Evolutionary conservation across 2,888 invertebrate species (phyloP).

Genomic region (Epiperipatus broadwayi): DNA sequence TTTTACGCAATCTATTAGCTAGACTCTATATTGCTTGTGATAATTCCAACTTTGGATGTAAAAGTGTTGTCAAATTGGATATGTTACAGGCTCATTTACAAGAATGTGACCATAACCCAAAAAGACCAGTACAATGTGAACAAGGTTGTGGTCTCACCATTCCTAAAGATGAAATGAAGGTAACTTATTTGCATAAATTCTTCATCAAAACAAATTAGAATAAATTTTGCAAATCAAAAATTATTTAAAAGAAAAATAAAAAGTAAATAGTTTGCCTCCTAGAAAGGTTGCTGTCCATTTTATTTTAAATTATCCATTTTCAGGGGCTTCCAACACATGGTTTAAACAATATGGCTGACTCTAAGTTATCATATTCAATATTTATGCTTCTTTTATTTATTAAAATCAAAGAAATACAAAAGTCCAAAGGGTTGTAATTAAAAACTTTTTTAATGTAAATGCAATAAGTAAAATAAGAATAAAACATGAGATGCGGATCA

Average conservation of each 20-base stretch:
- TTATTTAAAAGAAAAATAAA: no score
- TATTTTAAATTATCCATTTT: background rate
- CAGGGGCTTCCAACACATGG: no score
- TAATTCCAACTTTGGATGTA: constrained; percentile 70
- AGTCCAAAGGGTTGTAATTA: no score
- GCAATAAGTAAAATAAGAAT: no score
- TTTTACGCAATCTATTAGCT: constrained; percentile 62
- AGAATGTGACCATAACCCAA: constrained; percentile 85
- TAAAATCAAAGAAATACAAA: no score
- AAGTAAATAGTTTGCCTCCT: no score
- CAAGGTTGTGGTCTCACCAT: constrained; percentile 81
- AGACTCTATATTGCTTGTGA: constrained; percentile 77
- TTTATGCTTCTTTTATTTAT: no score
- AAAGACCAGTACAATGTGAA: constrained; percentile 76
- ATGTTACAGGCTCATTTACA: constrained; percentile 57
- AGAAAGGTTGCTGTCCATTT: background rate
- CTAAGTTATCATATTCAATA: no score
- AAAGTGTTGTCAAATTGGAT: constrained; percentile 64
- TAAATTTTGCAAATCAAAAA: no score
- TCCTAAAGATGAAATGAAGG: constrained; percentile 77
- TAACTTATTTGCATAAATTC: constrained; percentile 19
- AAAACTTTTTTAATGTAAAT: no score
- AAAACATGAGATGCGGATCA: no score
- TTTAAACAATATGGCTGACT: no score
- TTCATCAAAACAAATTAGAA: background rate